phyloP scores from a whole-genome alignment of 2,888 invertebrate genomes.

The Cristatella mucedo region DNA sequence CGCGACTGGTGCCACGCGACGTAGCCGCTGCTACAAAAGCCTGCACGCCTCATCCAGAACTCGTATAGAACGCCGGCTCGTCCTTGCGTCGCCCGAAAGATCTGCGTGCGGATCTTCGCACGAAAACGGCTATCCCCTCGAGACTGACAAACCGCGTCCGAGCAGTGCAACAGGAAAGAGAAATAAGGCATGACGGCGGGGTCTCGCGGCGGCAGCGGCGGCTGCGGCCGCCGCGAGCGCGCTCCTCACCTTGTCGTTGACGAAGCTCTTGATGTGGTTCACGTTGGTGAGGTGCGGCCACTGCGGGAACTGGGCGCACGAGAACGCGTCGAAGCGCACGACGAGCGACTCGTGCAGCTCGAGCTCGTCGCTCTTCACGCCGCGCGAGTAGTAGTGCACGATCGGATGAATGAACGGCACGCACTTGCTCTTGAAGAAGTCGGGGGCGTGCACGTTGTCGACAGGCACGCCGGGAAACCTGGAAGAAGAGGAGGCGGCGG shows the following conservation, averaged over 20 bases:
- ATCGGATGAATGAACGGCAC: conserved; percentile 3
- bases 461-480: conserved; percentile 7
- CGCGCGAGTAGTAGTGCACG: conserved; percentile 5
- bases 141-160: too few relatives aligned
- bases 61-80: too few relatives aligned
- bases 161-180: too few relatives aligned
- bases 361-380: neutral
- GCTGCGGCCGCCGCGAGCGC: too few relatives aligned
- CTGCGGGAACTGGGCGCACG: conserved; percentile 6
- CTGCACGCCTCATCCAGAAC: too few relatives aligned
- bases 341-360: conserved; percentile 7
- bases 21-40: too few relatives aligned
- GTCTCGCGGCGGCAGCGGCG: too few relatives aligned
- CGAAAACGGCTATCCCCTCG: too few relatives aligned
- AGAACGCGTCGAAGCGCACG: conserved; percentile 7
- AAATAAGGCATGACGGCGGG: too few relatives aligned
- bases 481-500: neutral
- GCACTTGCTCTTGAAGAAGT: conserved; percentile 4
- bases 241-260: conserved; percentile 5
- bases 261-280: conserved; percentile 6
- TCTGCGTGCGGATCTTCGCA: too few relatives aligned
- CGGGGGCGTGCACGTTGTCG: conserved; percentile 7
- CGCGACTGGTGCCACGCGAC: too few relatives aligned
- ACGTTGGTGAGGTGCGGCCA: conserved; percentile 5
- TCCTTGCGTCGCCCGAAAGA: too few relatives aligned